These are phyloP conservation scores for Merops nubicus DNA, from an alignment of 2,113 vertebrate species.

Conservation along the genomic window DNA sequence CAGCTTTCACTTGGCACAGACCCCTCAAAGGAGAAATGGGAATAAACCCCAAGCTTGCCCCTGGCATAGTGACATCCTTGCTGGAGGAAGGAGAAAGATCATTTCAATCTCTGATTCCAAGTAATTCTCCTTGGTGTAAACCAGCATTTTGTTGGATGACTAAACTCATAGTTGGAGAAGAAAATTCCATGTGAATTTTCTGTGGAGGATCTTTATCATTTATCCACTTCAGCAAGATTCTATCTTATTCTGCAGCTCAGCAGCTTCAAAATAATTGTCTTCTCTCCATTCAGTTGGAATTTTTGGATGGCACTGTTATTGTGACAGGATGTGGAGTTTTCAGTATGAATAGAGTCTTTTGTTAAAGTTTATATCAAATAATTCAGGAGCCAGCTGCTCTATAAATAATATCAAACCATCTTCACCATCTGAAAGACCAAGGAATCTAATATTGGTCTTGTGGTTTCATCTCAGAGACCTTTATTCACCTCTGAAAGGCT, in stretches of 20 bases:
- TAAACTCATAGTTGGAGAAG: background rate
- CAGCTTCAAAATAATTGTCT: slow-evolving; percentile 40
- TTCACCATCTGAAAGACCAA: background rate
- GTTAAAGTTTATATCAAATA: slow-evolving; percentile 9
- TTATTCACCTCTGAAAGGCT: background rate
- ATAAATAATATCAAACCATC: slow-evolving; percentile 31
- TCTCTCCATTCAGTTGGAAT: background rate
- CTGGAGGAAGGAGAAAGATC: background rate
- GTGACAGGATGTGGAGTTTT: background rate
- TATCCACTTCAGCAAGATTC: background rate
- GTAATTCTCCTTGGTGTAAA: background rate
- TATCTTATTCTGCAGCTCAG: background rate
- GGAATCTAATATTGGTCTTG: background rate
- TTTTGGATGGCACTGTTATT: background rate
- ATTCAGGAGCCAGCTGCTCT: slow-evolving; percentile 17
- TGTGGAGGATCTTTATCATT: background rate
- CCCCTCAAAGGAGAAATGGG: background rate
- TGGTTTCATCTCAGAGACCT: background rate
- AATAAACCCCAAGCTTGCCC: background rate
- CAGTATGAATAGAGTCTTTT: background rate
- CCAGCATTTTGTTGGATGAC: background rate
- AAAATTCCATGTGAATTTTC: background rate
- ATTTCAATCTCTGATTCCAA: background rate
- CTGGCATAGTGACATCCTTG: background rate
- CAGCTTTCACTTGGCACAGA: background rate